These are phyloP conservation scores for Galbula dea DNA, from an alignment of 2,113 vertebrate species.

Conservation along the genomic window DNA sequence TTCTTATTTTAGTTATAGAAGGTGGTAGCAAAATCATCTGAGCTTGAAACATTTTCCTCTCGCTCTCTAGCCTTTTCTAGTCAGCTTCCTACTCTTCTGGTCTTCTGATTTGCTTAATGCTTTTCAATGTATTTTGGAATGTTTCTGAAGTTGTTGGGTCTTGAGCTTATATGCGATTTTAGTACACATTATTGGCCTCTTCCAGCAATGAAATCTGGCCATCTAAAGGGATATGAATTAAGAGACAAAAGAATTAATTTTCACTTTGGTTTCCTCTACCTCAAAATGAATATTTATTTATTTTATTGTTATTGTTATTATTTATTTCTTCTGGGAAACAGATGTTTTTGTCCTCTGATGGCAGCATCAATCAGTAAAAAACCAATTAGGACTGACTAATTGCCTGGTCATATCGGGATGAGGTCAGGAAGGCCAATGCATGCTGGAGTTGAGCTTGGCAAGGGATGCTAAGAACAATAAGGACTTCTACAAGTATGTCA, in stretches of 20 bases:
- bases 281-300: not conserved
- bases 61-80: not conserved
- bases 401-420: too few species aligned
- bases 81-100: not conserved
- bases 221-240: too few species aligned
- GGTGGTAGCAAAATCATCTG: not conserved
- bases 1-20: not conserved
- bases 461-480: too few species aligned
- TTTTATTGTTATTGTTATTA: too few species aligned
- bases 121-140: not conserved
- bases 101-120: not conserved
- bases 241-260: not conserved
- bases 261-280: not conserved
- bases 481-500: too few species aligned
- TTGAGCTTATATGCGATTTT: not conserved
- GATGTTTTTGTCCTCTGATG: not conserved
- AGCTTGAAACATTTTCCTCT: not conserved
- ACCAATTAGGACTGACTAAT: not conserved
- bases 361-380: not conserved
- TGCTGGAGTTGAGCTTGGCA: too few species aligned
- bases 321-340: not conserved
- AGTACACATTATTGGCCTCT: not conserved
- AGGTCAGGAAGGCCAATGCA: too few species aligned
- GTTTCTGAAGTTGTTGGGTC: not conserved
- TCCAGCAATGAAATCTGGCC: not conserved